Evolutionary conservation across 2,113 vertebrate genomes (phyloP), one percentile per base, ranked within the genome.

Genomic region (Carollia perspicillata): DNA sequence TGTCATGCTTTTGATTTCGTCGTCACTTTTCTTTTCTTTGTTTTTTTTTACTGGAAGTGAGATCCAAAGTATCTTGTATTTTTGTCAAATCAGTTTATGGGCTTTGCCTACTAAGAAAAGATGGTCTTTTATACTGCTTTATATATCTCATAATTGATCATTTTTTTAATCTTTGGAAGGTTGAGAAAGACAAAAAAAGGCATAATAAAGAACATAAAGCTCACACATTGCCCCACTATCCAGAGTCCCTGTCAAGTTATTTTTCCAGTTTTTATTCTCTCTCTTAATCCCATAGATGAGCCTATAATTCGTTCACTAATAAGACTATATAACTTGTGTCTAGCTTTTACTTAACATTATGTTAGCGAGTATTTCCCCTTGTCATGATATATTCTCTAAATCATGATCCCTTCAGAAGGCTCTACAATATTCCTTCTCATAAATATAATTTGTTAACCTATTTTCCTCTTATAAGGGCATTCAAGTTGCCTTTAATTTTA

Each of bases 151-250:
- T 11, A 80, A 90, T 66, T 37, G 35, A 42, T 26, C 53, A 23
- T 47, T 66, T 74, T 72, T 80, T 87, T 83, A 16, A 33, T 37
- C 58, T 90, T 93, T 95, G 77, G 77, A 93, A 95, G 65, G 14
- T 37, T 84, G 44, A 91, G 35, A 79, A 69, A 84, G 68, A 18
- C 1, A 93, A 86, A 86, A 85, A 49, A 60, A 63, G 8, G 30
- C 47, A 4, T 55, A 51, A 88, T n/a, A 49, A 84, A 84, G 26
- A 93, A 68, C 14, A 4, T 85, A 51, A 92, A 35, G 83, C 14
- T 72, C 9, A 71, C n/a, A 63, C 3, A 69, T 49, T 18, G 44
- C 16, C 42, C 44, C 1, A 65, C 22, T 17, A 37, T 58, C 23
- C 37, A 84, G 30, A 66, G 72, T 85, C 23, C 35, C 17, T 44